phyloP scores from a whole-genome alignment of 2,888 invertebrate species.

The Diachrysia chrysitis region DNA sequence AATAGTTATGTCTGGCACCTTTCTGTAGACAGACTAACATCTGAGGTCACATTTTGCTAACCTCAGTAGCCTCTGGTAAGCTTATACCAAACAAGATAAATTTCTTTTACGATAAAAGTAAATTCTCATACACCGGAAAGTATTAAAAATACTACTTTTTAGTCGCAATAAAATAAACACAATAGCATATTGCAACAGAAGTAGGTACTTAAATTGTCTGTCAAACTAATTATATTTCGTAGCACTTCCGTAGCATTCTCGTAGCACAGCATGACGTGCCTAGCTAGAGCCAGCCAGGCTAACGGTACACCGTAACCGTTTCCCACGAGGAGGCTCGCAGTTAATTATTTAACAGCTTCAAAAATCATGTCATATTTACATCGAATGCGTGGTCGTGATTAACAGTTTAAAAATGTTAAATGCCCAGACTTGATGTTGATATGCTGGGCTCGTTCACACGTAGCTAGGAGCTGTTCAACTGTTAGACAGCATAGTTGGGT shows the following conservation, averaged over 20 bases:
- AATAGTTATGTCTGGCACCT: background rate
- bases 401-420: slow-evolving; percentile 69
- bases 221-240: slow-evolving; percentile 68
- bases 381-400: slow-evolving; percentile 68
- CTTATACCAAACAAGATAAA: background rate
- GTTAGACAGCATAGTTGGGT: background rate
- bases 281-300: slow-evolving; percentile 32
- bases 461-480: slow-evolving; percentile 56
- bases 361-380: slow-evolving; percentile 69
- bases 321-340: slow-evolving; percentile 54
- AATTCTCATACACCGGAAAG: too few relatives aligned
- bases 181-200: slow-evolving; percentile 9
- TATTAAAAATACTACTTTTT: too few relatives aligned
- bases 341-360: slow-evolving; percentile 59
- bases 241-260: slow-evolving; percentile 75
- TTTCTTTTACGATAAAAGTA: background rate
- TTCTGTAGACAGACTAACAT: background rate
- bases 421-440: slow-evolving; percentile 73
- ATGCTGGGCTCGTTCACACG: slow-evolving; percentile 72
- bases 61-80: background rate
- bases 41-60: background rate
- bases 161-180: background rate
- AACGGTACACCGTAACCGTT: slow-evolving; percentile 54
- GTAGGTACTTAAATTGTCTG: slow-evolving; percentile 30
- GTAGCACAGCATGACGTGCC: slow-evolving; percentile 56